phyloP scores from a whole-genome alignment of 2,888 invertebrate species.

The Lomographa bimaculata region DNA sequence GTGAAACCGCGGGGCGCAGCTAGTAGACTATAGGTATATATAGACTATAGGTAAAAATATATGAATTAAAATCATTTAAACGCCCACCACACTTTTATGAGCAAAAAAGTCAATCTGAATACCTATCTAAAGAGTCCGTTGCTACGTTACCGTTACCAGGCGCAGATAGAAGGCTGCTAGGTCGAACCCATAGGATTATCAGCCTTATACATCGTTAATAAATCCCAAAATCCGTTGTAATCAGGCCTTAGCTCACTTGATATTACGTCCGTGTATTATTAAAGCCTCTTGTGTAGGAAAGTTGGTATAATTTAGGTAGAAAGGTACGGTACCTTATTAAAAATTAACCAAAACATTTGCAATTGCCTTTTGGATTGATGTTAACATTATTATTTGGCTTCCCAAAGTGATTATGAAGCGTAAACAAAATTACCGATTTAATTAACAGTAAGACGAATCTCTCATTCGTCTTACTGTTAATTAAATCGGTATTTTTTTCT shows the following conservation, averaged over 20 bases:
- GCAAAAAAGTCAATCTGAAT: conserved; percentile 6
- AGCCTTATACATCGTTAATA: too few species aligned
- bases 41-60: too few species aligned
- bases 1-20: too few species aligned
- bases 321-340: conserved; percentile 6
- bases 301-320: conserved; percentile 11
- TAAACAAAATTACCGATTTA: too few species aligned
- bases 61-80: background rate
- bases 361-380: conserved; percentile 5
- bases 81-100: conserved; percentile 1
- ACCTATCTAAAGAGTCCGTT: conserved; percentile 18
- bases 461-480: too few species aligned
- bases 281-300: conserved; percentile 7
- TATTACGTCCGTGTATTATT: conserved; percentile 1
- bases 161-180: conserved; percentile 16
- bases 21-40: too few species aligned
- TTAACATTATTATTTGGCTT: too few species aligned
- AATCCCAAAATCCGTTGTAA: too few species aligned
- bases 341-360: conserved; percentile 3
- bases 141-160: conserved; percentile 30
- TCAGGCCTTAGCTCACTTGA: too few species aligned
- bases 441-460: too few species aligned
- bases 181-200: conserved; percentile 5
- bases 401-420: too few species aligned
- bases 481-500: too few species aligned